Base-by-base conservation (phyloP, 2,113 vertebrate genomes). In the Thermophis baileyi region DNA sequence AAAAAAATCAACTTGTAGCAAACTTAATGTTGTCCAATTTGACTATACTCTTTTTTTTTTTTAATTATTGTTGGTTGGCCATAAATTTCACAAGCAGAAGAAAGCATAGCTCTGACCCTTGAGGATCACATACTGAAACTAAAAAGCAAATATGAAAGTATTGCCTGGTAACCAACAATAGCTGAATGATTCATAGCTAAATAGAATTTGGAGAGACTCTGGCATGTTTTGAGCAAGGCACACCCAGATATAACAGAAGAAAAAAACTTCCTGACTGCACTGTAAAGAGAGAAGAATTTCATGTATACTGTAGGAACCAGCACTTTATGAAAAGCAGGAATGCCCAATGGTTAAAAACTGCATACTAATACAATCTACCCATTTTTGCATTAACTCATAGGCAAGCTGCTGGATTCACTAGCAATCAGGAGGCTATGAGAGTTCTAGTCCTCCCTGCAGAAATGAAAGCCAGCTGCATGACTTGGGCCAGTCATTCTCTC, bases 81-180 rank as follows among this genome's bases (percentile, higher is more conserved):
- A 1, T 1, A 25, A 87, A 49, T 55, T 93, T 87, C 44, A 60
- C 18, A 92, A 85, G 46, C 91, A 35, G 74, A 81, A 81, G 35
- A 81, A 81, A 92, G 20, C 27, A 81, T 95, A 95, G 90, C 91
- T 90, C 74, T 91, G 91, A 44, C 30, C 50, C 93, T 87, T 89
- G 74, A 90, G 0, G 0, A 63, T 85, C 0, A 0, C 1, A 35
- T 86, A 87, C 92, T 93, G 95, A 94, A 91, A 91, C 3, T 0
- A 63, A 87, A 95, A 96, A 88, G 94, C 94, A 97, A 97, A 97
- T 93, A 98, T 50, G 91, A n/a, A 95, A 86, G 20, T 0, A 63
- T 94, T 97, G 96, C 97, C 60, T 95, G 89, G 97, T 94, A 98
- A 97, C 96, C 0, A 0, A 94, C 47, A 96, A 94, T 16, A 91